Conservation (phyloP, 1,140 invertebrate genomes). For the Polypedilum vanderplanki region DNA sequence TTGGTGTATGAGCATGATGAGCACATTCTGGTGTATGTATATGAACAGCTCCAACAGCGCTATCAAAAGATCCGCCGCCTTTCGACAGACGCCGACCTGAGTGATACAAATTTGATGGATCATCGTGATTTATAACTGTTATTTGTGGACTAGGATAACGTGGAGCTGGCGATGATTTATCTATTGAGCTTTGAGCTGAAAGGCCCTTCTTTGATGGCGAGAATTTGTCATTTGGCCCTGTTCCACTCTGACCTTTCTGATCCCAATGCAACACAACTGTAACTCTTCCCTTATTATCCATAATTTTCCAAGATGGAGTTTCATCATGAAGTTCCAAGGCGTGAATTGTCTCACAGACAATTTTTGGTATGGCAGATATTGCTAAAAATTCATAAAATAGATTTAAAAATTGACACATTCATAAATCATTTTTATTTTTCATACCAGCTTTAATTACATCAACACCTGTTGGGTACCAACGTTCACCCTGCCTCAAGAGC, state of each 20-base stretch:
- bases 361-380: constrained; percentile 89
- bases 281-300: constrained; percentile 90
- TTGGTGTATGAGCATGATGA: constrained; percentile 61
- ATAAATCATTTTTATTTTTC: constrained; percentile 35
- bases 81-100: constrained; percentile 51
- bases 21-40: constrained; percentile 78
- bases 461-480: constrained; percentile 84
- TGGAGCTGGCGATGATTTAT: constrained; percentile 54
- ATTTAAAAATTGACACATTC: background rate
- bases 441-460: constrained; percentile 87
- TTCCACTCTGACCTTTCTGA: constrained; percentile 56
- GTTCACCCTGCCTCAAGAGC: constrained; percentile 76
- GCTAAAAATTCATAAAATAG: constrained; percentile 53
- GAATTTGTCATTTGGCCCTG: constrained; percentile 60
- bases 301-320: constrained; percentile 92
- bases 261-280: constrained; percentile 91
- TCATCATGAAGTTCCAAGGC: constrained; percentile 89
- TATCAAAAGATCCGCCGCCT: constrained; percentile 66
- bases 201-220: constrained; percentile 48
- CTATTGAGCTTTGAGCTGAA: constrained; percentile 61
- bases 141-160: constrained; percentile 70
- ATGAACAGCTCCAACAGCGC: constrained; percentile 58
- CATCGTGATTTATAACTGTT: constrained; percentile 84
- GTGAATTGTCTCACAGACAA: constrained; percentile 93
- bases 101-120: constrained; percentile 49